A percentile compares a stretch with the other conserved stretches of the same genome.
Evolutionary conservation across 2,888 invertebrate genomes (phyloP).

Genomic region (Sinhomidia bicolor): DNA sequence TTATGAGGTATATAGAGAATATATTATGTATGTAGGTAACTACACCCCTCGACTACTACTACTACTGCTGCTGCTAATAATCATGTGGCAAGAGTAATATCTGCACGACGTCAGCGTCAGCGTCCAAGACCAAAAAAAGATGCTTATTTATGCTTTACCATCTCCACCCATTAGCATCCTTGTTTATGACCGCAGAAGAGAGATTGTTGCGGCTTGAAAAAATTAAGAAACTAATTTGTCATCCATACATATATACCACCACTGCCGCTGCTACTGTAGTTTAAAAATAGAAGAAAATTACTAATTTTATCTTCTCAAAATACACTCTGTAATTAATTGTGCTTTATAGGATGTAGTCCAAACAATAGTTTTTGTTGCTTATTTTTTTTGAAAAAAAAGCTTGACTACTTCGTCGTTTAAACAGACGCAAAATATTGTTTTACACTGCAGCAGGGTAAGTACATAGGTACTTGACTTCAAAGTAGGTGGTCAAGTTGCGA

Average conservation of each 20-base stretch:
- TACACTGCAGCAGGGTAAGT: too few species aligned
- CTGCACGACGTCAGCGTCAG: conserved; percentile 62
- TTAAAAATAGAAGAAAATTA: not conserved
- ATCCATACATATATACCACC: conserved; percentile 19
- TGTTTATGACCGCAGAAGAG: conserved; percentile 50
- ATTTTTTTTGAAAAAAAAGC: too few species aligned
- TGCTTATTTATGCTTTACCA: conserved; percentile 66
- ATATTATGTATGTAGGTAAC: conserved; percentile 1
- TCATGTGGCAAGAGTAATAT: conserved; percentile 35
- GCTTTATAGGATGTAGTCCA: too few species aligned
- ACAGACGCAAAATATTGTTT: too few species aligned
- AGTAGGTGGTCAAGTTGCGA: too few species aligned
- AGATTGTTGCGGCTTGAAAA: conserved; percentile 62
- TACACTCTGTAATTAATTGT: not conserved
- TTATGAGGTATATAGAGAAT: conserved; percentile 54
- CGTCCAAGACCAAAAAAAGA: conserved; percentile 43
- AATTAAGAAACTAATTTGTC: conserved; percentile 64
- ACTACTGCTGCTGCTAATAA: not conserved
- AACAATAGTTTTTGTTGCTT: too few species aligned
- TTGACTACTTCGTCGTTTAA: too few species aligned
- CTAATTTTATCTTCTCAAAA: not conserved
- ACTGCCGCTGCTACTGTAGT: conserved; percentile 43
- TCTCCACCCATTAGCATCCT: conserved; percentile 47
- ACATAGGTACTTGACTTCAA: too few species aligned
- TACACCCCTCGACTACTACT: not conserved